Percentiles rank a stretch among this genome's conserved stretches.
These are phyloP conservation scores for Latrodectus elegans DNA, from an alignment of 2,888 invertebrate genomes.

Conservation along the genomic window DNA sequence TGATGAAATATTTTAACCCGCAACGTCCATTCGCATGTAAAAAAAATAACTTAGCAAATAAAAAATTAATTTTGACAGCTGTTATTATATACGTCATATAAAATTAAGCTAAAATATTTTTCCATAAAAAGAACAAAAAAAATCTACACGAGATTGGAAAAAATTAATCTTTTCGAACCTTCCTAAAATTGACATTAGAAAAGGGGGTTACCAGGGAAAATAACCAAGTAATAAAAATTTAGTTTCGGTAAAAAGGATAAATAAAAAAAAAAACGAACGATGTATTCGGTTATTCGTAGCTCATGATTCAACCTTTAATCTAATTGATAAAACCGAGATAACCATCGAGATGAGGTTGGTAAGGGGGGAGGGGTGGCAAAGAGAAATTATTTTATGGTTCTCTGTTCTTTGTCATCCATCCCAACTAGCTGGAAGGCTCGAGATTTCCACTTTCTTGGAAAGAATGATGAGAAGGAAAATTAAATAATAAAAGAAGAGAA, in stretches of 20 bases:
- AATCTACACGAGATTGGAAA: background rate
- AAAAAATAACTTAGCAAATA: background rate
- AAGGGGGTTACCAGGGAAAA: background rate
- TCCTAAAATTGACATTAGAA: background rate
- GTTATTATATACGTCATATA: slow-evolving; percentile 40
- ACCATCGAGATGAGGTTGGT: background rate
- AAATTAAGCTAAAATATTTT: slow-evolving; percentile 43
- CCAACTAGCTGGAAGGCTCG: background rate
- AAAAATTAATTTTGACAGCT: slow-evolving; percentile 42
- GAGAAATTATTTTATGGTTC: slow-evolving; percentile 26
- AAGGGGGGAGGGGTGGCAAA: background rate
- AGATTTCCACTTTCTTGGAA: background rate
- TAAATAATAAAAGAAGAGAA: too few relatives aligned
- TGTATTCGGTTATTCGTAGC: slow-evolving; percentile 9
- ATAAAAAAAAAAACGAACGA: background rate
- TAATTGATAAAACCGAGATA: slow-evolving; percentile 55
- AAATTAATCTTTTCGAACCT: background rate
- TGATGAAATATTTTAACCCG: background rate
- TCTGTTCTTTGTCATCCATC: slow-evolving; percentile 42
- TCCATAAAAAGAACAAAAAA: background rate
- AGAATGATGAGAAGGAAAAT: background rate
- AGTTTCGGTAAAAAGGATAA: background rate
- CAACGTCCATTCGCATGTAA: background rate
- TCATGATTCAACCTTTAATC: slow-evolving; percentile 56
- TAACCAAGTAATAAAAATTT: background rate